Conservation (phyloP, 2,113 vertebrate species). For the Capricornis sumatraensis region DNA sequence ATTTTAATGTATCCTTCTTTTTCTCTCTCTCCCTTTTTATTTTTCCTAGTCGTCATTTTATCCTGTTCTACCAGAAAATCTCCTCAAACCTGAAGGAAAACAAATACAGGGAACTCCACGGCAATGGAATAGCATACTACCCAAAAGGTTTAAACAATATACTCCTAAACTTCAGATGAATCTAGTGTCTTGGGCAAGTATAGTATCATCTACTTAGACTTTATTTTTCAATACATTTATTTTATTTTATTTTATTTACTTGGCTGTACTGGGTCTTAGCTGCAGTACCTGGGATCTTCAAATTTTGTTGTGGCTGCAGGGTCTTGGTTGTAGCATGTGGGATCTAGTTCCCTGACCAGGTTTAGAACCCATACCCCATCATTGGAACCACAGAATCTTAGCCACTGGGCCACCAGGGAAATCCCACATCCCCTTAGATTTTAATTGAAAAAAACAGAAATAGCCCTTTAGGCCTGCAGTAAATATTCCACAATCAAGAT, state of each 20-base stretch:
- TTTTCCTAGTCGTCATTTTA: not conserved
- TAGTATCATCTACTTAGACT: not conserved
- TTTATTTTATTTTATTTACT: not conserved
- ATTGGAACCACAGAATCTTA: not conserved
- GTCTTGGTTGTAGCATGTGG: not conserved
- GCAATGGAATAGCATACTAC: not conserved
- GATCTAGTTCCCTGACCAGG: not conserved
- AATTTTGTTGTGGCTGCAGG: not conserved
- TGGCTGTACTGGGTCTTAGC: not conserved
- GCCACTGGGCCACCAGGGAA: not conserved
- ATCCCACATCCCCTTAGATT: not conserved
- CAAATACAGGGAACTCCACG: not conserved
- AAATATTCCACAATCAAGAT: not conserved
- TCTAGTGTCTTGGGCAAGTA: not conserved
- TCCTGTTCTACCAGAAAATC: not conserved
- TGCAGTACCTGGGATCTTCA: not conserved
- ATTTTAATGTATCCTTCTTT: not conserved
- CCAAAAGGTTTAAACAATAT: not conserved
- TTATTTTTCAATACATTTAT: not conserved
- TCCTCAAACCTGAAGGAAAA: not conserved
- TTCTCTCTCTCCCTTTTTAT: not conserved
- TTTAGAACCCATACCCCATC: not conserved
- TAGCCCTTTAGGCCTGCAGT: accelerated
- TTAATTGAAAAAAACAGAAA: not conserved
- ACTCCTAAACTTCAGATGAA: not conserved